These are phyloP conservation scores for Fistularia commersonii DNA, from an alignment of 2,797 vertebrate genomes.

Conservation along the genomic window DNA sequence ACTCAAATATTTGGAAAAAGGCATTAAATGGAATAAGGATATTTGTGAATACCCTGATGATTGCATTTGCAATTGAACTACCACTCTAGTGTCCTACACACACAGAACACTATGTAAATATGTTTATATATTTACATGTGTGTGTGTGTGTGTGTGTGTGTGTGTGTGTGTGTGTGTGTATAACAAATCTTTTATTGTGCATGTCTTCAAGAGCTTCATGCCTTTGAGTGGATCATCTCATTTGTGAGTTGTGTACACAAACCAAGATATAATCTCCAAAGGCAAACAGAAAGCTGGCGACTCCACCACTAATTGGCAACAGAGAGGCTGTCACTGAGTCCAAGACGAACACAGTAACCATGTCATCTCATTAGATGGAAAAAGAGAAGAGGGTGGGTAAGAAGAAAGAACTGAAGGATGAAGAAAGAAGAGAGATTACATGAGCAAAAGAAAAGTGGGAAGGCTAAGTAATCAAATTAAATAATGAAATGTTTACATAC, in stretches of 20 bases:
- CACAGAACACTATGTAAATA: no score
- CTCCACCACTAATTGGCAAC: conserved; percentile 67
- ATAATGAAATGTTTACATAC: conserved; percentile 30
- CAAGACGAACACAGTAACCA: conserved; percentile 49
- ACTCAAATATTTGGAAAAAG: no score
- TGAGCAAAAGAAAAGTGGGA: not conserved
- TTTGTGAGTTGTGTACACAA: conserved; percentile 61
- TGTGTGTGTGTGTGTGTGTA: no score
- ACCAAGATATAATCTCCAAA: conserved; percentile 64
- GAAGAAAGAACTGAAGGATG: conserved; percentile 9
- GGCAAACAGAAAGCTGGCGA: conserved; percentile 54
- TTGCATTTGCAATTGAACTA: no score
- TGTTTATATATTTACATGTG: no score
- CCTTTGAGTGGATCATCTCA: conserved; percentile 55
- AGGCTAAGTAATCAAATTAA: conserved; percentile 6
- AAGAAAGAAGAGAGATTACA: conserved; percentile 8
- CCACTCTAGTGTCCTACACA: no score
- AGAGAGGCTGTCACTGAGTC: conserved; percentile 55
- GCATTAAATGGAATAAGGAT: no score
- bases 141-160: no score
- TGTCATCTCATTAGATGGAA: conserved; percentile 57
- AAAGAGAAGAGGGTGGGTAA: conserved; percentile 3
- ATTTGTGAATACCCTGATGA: no score
- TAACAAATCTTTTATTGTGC: conserved; percentile 8
- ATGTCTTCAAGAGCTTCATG: conserved; percentile 42